Conservation (phyloP, 2,113 vertebrate species). For the Leuciscus idus region DNA sequence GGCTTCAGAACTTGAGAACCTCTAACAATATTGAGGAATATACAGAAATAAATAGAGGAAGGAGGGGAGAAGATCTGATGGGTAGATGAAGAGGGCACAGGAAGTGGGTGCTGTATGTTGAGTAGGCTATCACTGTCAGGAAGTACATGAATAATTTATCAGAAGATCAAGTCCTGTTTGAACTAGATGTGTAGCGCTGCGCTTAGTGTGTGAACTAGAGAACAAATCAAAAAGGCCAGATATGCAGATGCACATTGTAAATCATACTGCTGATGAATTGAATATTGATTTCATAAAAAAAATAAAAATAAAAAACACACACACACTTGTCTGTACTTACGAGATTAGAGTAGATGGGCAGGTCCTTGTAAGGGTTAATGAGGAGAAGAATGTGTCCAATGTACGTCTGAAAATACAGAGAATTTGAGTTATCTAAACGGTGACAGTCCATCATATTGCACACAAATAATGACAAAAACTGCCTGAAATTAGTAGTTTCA, state of each 20-base stretch:
- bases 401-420: slow-evolving; percentile 82
- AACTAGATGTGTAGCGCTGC: slow-evolving; percentile 54
- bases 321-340: slow-evolving; percentile 74
- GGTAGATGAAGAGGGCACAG: slow-evolving; percentile 19
- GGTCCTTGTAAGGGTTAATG: slow-evolving; percentile 94
- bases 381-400: slow-evolving; percentile 92
- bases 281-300: neutral
- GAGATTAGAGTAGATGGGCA: slow-evolving; percentile 92
- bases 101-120: slow-evolving; percentile 49
- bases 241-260: slow-evolving; percentile 20
- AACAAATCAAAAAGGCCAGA: slow-evolving; percentile 1
- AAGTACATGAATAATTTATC: slow-evolving; percentile 76
- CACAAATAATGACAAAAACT: neutral
- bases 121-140: slow-evolving; percentile 68
- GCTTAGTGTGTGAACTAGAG: slow-evolving; percentile 39
- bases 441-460: neutral
- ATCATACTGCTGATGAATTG: slow-evolving; percentile 1
- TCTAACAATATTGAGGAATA: neutral
- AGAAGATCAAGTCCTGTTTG: slow-evolving; percentile 62
- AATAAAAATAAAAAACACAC: too few species aligned
- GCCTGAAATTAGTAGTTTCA: neutral
- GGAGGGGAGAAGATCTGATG: neutral
- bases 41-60: neutral
- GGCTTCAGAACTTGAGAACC: neutral
- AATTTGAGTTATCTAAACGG: neutral